These are phyloP conservation scores for Anneissia japonica DNA, from an alignment of 35 echinoderm and acorn worm species.

Conservation along the genomic window DNA sequence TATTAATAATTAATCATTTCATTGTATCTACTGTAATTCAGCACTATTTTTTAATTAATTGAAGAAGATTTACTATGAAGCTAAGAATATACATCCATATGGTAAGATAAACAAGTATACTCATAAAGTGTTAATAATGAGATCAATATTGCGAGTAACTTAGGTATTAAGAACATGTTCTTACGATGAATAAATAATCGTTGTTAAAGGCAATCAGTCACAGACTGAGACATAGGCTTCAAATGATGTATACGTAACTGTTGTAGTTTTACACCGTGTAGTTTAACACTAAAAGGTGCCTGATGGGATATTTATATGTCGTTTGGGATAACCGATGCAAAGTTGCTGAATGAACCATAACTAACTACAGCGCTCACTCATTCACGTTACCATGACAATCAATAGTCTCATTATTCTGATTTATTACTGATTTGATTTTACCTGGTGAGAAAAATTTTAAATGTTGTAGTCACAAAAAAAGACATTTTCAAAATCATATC, in stretches of 20 bases:
- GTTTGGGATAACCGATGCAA: neutral
- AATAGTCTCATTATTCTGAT: too few relatives aligned
- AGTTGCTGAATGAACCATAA: neutral
- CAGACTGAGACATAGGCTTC: too few relatives aligned
- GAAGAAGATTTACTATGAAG: neutral
- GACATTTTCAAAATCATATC: too few relatives aligned
- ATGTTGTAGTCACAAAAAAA: too few relatives aligned
- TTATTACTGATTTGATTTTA: too few relatives aligned
- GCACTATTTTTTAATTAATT: too few relatives aligned
- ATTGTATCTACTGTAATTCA: too few relatives aligned
- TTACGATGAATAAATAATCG: too few relatives aligned
- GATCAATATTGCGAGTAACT: neutral
- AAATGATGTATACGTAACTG: neutral
- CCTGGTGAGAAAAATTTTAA: too few relatives aligned
- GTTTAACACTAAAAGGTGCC: neutral
- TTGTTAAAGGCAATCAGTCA: neutral
- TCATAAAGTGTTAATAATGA: neutral
- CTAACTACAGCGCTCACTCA: neutral
- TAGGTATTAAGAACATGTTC: too few relatives aligned
- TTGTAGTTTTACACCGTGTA: neutral
- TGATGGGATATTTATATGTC: neutral
- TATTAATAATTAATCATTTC: too few relatives aligned
- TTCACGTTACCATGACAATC: neutral
- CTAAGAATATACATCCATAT: neutral
- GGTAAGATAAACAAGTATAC: neutral